Percentiles rank a stretch among this genome's conserved stretches.
Conservation (phyloP, 2,888 invertebrate species). For the Steinernema carpocapsae region DNA sequence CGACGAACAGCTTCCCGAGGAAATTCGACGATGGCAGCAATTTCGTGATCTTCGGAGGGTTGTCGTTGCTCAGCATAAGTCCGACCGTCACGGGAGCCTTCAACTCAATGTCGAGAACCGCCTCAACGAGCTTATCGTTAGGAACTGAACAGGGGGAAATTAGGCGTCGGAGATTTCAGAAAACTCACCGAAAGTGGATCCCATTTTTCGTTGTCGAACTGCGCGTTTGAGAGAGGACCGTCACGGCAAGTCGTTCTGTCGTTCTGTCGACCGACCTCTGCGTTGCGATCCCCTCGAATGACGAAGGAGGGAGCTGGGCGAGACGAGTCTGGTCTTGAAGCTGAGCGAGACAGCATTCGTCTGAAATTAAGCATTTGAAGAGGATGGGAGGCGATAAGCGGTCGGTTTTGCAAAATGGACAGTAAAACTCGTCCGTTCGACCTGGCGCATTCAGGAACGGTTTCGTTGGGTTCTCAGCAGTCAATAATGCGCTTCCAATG, state of each 20-base stretch:
- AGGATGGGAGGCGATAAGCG: too few species aligned
- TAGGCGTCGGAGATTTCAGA: not conserved
- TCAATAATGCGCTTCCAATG: too few species aligned
- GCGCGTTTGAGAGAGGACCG: not conserved
- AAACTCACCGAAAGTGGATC: not conserved
- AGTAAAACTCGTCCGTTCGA: too few species aligned
- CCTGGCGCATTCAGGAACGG: too few species aligned
- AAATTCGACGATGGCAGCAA: not conserved
- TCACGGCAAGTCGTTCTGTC: not conserved
- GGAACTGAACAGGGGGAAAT: not conserved
- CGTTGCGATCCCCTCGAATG: not conserved
- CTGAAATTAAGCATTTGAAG: too few species aligned
- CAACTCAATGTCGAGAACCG: not conserved
- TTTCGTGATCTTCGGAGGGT: not conserved
- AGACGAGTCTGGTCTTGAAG: too few species aligned
- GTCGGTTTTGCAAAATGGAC: too few species aligned
- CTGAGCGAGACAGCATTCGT: too few species aligned
- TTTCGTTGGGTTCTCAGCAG: too few species aligned
- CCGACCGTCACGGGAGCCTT: not conserved
- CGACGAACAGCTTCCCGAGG: not conserved
- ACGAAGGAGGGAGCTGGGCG: too few species aligned
- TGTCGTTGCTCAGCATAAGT: not conserved
- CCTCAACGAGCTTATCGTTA: not conserved
- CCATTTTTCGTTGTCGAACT: not conserved
- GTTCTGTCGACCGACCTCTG: not conserved